phyloP scores from a whole-genome alignment of 2,113 vertebrate species.

The Rhabdomys dilectus region DNA sequence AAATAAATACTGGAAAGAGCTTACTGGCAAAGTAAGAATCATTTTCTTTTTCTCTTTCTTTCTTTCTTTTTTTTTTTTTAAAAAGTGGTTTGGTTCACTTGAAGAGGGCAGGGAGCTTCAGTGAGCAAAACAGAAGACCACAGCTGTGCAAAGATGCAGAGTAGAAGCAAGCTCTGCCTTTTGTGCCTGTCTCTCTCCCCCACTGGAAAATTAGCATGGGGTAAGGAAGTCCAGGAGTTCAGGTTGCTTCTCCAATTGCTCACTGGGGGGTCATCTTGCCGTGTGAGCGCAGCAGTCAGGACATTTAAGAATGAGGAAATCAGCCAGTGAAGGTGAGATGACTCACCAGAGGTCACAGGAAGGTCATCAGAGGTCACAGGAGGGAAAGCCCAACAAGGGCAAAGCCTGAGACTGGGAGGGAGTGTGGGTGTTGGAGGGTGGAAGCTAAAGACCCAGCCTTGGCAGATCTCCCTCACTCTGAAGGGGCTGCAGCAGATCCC shows the following conservation, averaged over 20 bases:
- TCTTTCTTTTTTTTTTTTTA: not conserved
- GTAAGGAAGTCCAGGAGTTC: slow-evolving; percentile 33
- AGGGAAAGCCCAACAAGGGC: not conserved
- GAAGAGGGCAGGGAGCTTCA: not conserved
- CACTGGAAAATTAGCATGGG: not conserved
- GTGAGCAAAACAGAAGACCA: not conserved
- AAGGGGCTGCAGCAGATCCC: not conserved
- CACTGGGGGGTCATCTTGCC: slow-evolving; percentile 44
- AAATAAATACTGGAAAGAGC: not conserved
- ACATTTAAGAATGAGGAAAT: not conserved
- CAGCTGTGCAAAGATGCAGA: not conserved
- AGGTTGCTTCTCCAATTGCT: slow-evolving; percentile 57
- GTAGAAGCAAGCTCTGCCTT: not conserved
- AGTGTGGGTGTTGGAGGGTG: no score
- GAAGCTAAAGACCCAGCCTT: no score
- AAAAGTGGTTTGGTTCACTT: not conserved
- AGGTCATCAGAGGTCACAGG: slow-evolving; percentile 30
- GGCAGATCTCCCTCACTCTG: not conserved
- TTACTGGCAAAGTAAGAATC: not conserved
- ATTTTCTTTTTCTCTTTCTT: no score
- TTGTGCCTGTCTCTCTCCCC: not conserved
- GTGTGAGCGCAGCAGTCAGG: no score
- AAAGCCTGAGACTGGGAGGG: no score
- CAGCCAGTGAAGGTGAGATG: slow-evolving; percentile 40
- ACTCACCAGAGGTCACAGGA: slow-evolving; percentile 34